Evolutionary conservation across 30 jellyfish, hydroid and myxozoan genomes (phyloP), one percentile per base, ranked within the genome.

Genomic region (Cassiopea xamachana): DNA sequence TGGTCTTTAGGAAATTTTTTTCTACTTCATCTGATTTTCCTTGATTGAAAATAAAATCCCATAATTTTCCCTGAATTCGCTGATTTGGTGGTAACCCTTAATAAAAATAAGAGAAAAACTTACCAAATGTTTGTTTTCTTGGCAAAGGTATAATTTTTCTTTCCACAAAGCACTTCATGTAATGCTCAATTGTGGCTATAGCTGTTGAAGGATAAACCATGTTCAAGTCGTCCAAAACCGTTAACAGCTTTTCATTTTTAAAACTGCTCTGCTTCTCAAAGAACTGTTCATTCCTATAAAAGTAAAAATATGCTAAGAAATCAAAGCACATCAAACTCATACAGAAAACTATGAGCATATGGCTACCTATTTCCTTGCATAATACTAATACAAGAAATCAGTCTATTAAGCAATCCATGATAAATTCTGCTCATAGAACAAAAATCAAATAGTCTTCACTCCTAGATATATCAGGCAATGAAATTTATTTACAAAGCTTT

Each of bases 241-340:
- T 83, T 58, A 46, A 18, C 49, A 87, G 86, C 69, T 90, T 83
- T 7, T 27, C 85, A 81, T 88, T 94, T 16, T 82, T 62, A 87
- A 73, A 94, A 14, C 92, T 84, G 83, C 98, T 94, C 80, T 74
- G 88, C 61, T 90, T 75, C 48, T 89, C 71, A 77, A 94, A 90
- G 80, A 89, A 87, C 5, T 70, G 77, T 48, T 92, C 92, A 60
- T 79, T 51, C 86, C 98, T 94, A 39, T 12, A 86, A 61, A 16
- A 43, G 60, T 13, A 72, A 62, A 77, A 64, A 27, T 27, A 27
- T 27, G 39, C 39, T 27, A 27, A 27, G 39, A 27, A 27, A 27
- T 27, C 39, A 27, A 27, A 27, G 39, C 39, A 27, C 39, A 27
- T 27, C 10, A 71, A 3, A 47, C 0, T 12, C 12, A 60, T 55